These are phyloP conservation scores for Nipponacmea schrenckii DNA, from an alignment of 2,888 invertebrate species.

Conservation along the genomic window DNA sequence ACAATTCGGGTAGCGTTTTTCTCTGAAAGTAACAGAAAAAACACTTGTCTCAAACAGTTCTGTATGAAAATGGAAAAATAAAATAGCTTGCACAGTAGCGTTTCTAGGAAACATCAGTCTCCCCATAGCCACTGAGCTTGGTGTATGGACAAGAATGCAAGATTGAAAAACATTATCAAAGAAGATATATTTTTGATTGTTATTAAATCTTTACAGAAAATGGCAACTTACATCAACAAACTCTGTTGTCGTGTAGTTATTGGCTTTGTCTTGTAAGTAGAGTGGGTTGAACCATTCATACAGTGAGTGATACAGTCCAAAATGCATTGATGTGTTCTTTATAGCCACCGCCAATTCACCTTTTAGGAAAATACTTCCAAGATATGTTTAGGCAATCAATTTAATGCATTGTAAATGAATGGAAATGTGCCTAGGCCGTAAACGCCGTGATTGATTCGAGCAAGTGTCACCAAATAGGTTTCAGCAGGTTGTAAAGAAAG, in stretches of 20 bases:
- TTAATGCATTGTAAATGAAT: too few relatives aligned
- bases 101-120: too few relatives aligned
- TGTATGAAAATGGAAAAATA: not conserved
- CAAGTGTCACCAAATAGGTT: too few relatives aligned
- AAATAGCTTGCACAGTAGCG: not conserved
- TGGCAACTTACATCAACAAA: conserved; percentile 72
- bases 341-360: conserved; percentile 54
- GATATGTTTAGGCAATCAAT: too few relatives aligned
- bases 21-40: conserved; percentile 32
- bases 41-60: not conserved
- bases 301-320: conserved; percentile 68
- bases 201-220: too few relatives aligned
- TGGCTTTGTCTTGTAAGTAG: conserved; percentile 70
- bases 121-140: too few relatives aligned
- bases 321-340: conserved; percentile 70
- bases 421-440: too few relatives aligned
- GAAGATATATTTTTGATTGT: too few relatives aligned
- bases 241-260: conserved; percentile 71
- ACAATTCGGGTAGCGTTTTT: conserved; percentile 74
- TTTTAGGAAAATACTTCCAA: conserved; percentile 24
- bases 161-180: too few relatives aligned
- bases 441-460: too few relatives aligned
- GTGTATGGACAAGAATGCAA: too few relatives aligned
- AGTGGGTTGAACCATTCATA: conserved; percentile 70
- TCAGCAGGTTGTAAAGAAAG: too few relatives aligned